Base-by-base conservation (phyloP, 2,888 invertebrate genomes). In the Drosophila macrothrix region DNA sequence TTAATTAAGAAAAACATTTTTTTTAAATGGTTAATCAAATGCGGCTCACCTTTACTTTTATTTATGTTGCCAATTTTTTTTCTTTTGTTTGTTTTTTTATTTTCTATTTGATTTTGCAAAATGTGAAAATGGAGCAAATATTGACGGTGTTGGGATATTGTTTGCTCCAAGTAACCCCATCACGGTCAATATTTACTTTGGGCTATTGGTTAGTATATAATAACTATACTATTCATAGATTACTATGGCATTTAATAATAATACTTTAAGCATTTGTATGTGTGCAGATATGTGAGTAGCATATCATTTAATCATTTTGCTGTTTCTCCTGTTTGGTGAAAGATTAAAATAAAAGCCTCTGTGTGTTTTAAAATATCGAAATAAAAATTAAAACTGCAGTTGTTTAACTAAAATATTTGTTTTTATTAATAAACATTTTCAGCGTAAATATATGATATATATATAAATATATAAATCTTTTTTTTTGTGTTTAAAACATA, bases 81-180 rank as follows among this genome's bases (percentile, higher is more conserved):
- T 58, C n/a, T 35, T 67, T 16, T 46, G 22, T 35, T 35, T n/a
- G n/a, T 16, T 53, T 22, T 35, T 33, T 49, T 12, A 74, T 73
- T 62, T 70, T 78, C 63, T 73, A 62, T 80, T 66, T 73, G 58
- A n/a, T 61, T 73, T 68, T 59, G 43, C 77, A 70, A 67, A 80
- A 91, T 92, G 92, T 92, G 92, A 92, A 92, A 91, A 92, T 92
- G 92, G 92, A 92, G 92, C 91, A 92, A 92, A 92, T 92, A 91
- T 80, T 92, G 92, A 83, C 84, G 78, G 83, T 88, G 82, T 84
- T 88, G 75, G 83, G 62, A 73, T 71, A 28, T n/a, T 22, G 22
- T 4, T 28, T 35, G 22, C 37, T 29, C 43, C 39, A 43, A 37
- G 55, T 33, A 33, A 65, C 74, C 83, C 82, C 78, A 85, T 84